Percentiles rank a stretch among this genome's conserved stretches.
Conservation (phyloP, 2,113 vertebrate species). For the Delphinus delphis region DNA sequence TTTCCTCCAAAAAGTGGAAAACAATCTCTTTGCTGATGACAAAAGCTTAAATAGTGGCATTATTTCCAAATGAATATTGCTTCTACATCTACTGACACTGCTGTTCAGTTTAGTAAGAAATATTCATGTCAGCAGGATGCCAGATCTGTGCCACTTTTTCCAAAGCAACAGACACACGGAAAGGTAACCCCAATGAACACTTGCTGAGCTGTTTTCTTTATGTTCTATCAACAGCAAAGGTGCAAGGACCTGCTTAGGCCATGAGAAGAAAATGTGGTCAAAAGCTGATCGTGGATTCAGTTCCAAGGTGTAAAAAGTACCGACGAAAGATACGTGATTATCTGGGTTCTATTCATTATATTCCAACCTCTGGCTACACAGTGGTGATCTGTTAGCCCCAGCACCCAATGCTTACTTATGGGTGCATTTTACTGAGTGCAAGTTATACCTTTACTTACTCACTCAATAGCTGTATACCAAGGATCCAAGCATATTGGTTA, state of each 20-base stretch:
- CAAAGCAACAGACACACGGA: slow-evolving; percentile 37
- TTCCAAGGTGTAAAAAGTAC: slow-evolving; percentile 25
- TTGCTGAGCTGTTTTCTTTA: slow-evolving; percentile 72
- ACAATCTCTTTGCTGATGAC: neutral
- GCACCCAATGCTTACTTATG: neutral
- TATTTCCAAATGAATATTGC: slow-evolving; percentile 24
- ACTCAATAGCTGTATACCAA: slow-evolving; percentile 17
- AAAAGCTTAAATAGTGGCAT: slow-evolving; percentile 20
- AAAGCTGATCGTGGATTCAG: slow-evolving; percentile 37
- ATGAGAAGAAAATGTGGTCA: slow-evolving; percentile 69
- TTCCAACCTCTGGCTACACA: slow-evolving; percentile 54
- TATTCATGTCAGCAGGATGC: slow-evolving; percentile 30
- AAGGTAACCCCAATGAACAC: slow-evolving; percentile 13
- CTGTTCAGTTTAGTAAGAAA: slow-evolving; percentile 50
- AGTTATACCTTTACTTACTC: neutral
- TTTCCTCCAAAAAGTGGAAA: slow-evolving; percentile 36
- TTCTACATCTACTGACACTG: neutral
- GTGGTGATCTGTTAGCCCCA: slow-evolving; percentile 17
- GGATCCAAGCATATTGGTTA: neutral
- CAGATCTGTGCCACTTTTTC: slow-evolving; percentile 9
- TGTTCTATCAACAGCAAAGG: slow-evolving; percentile 62
- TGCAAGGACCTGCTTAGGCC: slow-evolving; percentile 63
- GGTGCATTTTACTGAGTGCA: too few species aligned
- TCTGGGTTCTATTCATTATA: slow-evolving; percentile 66
- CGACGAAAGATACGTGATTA: neutral